These are phyloP conservation scores for Sclerodermus sp. DNA, from an alignment of 2,888 invertebrate genomes.

Conservation along the genomic window DNA sequence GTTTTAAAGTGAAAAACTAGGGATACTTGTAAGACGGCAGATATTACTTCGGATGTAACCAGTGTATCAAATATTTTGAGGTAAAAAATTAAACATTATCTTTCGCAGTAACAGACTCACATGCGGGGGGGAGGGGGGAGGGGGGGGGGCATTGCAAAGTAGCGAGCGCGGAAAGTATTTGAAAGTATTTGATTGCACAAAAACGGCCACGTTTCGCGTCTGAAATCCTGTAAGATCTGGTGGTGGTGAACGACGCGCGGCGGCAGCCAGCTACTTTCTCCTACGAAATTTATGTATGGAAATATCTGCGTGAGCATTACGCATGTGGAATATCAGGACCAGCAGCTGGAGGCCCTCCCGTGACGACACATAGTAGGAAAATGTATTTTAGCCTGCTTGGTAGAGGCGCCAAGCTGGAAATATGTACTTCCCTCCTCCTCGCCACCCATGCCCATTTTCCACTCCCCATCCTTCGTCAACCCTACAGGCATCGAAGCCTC, in stretches of 20 bases:
- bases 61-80: too few species aligned
- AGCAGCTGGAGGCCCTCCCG: slow-evolving; percentile 44
- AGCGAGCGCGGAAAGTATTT: too few species aligned
- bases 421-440: slow-evolving; percentile 36
- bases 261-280: slow-evolving; percentile 15
- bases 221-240: not conserved
- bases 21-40: too few species aligned
- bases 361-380: slow-evolving; percentile 43
- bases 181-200: too few species aligned
- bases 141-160: too few species aligned
- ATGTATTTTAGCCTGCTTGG: slow-evolving; percentile 42
- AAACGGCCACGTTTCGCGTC: not conserved
- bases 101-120: too few species aligned
- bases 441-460: too few species aligned
- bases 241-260: slow-evolving; percentile 20
- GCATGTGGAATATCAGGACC: slow-evolving; percentile 49
- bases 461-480: not conserved
- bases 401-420: slow-evolving; percentile 39
- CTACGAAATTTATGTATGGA: slow-evolving; percentile 50
- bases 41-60: too few species aligned
- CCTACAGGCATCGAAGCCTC: not conserved
- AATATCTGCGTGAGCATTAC: slow-evolving; percentile 49
- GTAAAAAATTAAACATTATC: too few species aligned
- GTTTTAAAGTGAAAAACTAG: too few species aligned
- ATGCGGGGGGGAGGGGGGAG: too few species aligned